Base-by-base conservation (phyloP, 2,797 vertebrate species). In the Anas bernieri region DNA sequence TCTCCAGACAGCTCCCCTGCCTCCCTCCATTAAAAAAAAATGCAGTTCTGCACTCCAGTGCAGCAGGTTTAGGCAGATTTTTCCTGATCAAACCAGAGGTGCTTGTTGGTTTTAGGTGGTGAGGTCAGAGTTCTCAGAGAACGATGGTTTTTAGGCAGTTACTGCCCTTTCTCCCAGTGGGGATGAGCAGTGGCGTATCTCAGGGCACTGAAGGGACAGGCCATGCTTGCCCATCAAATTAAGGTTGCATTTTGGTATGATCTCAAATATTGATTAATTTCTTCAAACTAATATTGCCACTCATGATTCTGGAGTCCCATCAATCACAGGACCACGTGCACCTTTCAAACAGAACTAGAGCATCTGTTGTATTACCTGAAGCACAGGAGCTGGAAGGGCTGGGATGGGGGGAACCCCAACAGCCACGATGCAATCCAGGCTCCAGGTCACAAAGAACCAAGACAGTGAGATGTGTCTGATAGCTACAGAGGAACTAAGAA, bases 231-330 rank as follows among this genome's bases (percentile, higher is more conserved):
- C 67, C 50, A 79, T 67, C 84, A 82, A 73, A 83, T 82, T 87
- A 68, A 79, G 85, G 46, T 21, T 74, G 75, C n/a, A 22, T 91
- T 92, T 89, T 59, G 56, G 68, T 58, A 59, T 46, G 52, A 91
- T 63, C 79, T 85, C 79, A 91, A 3, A 59, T 91, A 74, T 46
- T 43, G 84, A 92, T 92, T 85, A 20, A 43, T 87, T 91, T 86
- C 72, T 68, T 79, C 2, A 2, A 56, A 41, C 82, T 83, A 23
- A 63, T 74, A 89, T 63, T 18, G 72, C 68, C 59, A 75, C 61
- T 92, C 15, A 3, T 37, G 45, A 48, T 78, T 64, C 84, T 9
- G 3, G 63, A 93, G 82, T 33, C 55, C 2, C 46, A 74, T 59
- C 84, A 79, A 67, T 23, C 89, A 92, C 0, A 0, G 62, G 54